Base-by-base conservation (phyloP, 2,113 vertebrate genomes). In the Dascyllus trimaculatus region DNA sequence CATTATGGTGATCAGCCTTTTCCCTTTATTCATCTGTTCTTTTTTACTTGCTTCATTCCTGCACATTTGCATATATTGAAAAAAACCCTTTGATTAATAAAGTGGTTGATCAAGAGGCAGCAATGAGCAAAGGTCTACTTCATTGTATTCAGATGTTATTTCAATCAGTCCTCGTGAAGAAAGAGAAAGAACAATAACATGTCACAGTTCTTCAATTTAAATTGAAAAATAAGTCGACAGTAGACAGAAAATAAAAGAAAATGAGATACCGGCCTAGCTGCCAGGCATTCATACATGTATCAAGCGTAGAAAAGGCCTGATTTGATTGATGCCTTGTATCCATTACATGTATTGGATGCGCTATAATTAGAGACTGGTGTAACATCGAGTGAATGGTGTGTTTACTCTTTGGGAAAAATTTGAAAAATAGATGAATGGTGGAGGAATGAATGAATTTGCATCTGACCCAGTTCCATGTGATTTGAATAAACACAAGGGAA, bases 391-490 rank as follows among this genome's bases (percentile, higher is more conserved):
- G 17, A 63, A 32, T 17, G 7, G 24, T 45, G 19, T 69, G 22
- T 74, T 58, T 63, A 43, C 38, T 25, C 4, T 35, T 18, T 43
- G 26, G 19, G 7, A 21, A n/a, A 43, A 4, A 49, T 66, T 19
- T 22, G 19, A 26, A 53, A 53, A 53, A 62, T 35, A 57, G 53
- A 70, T 49, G 52, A 71, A 78, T 26, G 29, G 62, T 49, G 54
- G 29, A 24, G 0, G 4, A 69, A 58, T 69, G 8, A 64, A 57
- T 73, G 8, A 11, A 82, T 85, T 72, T 85, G 46, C 58, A 66
- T 72, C 32, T 65, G 79, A 76, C 71, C 67, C 60, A 87, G 5
- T 78, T 84, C 43, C 54, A 52, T 62, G 26, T 26, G 5, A 79
- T 70, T 61, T 57, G 24, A 71, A 68, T 63, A 40, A 65, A 18